Percentiles rank a stretch among this genome's conserved stretches.
These are phyloP conservation scores for Rhynchotus rufescens DNA, from an alignment of 2,797 vertebrate species.

Conservation along the genomic window DNA sequence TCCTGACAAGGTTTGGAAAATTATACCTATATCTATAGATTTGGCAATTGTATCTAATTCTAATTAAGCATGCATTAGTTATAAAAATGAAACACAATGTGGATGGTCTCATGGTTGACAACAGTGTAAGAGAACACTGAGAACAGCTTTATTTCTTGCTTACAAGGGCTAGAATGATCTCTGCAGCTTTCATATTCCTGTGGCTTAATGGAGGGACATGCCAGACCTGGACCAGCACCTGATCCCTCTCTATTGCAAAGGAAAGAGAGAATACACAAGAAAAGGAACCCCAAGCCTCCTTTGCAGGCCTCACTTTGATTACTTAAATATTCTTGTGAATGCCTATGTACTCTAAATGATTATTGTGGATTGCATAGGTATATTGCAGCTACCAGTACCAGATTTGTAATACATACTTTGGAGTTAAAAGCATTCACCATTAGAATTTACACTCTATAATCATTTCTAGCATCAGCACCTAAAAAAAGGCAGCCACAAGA, in stretches of 20 bases:
- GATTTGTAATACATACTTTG: neutral
- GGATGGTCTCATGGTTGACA: neutral
- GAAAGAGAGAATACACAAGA: neutral
- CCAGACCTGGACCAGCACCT: neutral
- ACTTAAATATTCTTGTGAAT: neutral
- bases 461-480: neutral
- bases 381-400: neutral
- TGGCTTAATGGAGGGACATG: neutral
- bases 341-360: neutral
- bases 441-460: neutral
- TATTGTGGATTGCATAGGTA: neutral
- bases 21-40: neutral
- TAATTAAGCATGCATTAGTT: neutral
- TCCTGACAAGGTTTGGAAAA: neutral
- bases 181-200: neutral
- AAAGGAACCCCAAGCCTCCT: neutral
- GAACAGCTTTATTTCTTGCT: neutral
- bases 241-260: neutral
- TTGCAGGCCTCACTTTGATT: neutral
- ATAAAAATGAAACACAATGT: neutral
- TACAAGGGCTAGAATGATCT: neutral
- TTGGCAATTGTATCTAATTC: conserved; percentile 8
- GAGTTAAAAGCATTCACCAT: neutral
- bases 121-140: neutral
- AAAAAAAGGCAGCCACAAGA: neutral